phyloP scores from a whole-genome alignment of 2,888 invertebrate genomes.

The Xylota segnis region DNA sequence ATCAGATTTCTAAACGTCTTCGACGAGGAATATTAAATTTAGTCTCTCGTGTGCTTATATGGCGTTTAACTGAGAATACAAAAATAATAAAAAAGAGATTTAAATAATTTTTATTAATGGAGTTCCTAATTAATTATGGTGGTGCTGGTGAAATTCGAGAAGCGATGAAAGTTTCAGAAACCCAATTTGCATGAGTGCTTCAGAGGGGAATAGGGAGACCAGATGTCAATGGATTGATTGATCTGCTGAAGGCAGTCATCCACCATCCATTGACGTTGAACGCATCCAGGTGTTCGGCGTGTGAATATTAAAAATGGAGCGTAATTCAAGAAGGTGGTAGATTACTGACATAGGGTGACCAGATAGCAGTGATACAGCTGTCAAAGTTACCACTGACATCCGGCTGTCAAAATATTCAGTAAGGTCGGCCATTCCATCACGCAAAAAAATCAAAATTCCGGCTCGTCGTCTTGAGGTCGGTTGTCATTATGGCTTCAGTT shows the following conservation, averaged over 20 bases:
- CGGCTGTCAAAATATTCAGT: too few relatives aligned
- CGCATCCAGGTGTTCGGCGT: neutral
- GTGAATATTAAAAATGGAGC: too few relatives aligned
- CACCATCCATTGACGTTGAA: neutral
- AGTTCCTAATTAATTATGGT: neutral
- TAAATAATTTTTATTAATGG: constrained; percentile 9
- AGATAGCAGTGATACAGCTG: too few relatives aligned
- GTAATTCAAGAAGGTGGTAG: too few relatives aligned
- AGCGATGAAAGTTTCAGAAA: constrained; percentile 9
- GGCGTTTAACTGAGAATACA: neutral
- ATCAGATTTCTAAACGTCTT: constrained; percentile 12
- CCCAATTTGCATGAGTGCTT: neutral
- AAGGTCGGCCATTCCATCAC: too few relatives aligned
- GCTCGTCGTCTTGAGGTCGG: too few relatives aligned
- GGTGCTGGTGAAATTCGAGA: neutral
- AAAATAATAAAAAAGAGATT: neutral
- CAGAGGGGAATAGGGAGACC: neutral
- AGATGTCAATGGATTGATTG: neutral
- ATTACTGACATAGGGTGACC: too few relatives aligned
- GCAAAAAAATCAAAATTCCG: too few relatives aligned
- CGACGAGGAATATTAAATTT: constrained; percentile 2
- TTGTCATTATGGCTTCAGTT: too few relatives aligned
- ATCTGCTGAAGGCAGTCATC: neutral
- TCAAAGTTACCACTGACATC: too few relatives aligned
- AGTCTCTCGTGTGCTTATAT: neutral